A percentile compares a stretch with the other conserved stretches of the same genome.
Evolutionary conservation across 2,113 vertebrate species (phyloP).

Genomic region (Uria lomvia): DNA sequence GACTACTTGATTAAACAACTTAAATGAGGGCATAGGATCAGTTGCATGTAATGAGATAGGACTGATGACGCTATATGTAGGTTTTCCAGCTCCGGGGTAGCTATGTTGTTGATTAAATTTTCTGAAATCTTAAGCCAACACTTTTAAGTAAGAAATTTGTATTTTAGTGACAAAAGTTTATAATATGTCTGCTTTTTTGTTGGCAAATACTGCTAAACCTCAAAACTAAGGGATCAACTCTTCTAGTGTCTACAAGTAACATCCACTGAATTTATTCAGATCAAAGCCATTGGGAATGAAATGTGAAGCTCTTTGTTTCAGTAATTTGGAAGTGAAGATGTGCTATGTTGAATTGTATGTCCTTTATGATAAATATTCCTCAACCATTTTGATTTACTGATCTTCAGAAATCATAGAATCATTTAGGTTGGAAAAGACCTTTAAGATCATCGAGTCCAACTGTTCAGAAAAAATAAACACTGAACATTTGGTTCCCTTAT

Average conservation of each 20-base stretch:
- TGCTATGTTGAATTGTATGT: neutral
- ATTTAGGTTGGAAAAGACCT: neutral
- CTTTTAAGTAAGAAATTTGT: neutral
- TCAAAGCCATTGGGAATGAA: neutral
- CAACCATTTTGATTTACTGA: neutral
- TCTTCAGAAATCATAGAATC: neutral
- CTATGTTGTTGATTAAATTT: neutral
- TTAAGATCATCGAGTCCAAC: neutral
- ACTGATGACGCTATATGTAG: neutral
- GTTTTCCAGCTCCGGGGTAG: neutral
- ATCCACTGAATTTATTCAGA: neutral
- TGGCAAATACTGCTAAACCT: neutral
- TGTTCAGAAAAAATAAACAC: neutral
- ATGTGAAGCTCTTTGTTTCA: neutral
- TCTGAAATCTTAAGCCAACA: neutral
- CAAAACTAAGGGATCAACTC: neutral
- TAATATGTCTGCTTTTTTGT: neutral
- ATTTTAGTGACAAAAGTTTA: neutral
- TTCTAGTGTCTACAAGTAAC: neutral
- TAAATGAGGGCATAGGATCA: rapidly evolving
- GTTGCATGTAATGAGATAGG: neutral
- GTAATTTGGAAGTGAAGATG: neutral
- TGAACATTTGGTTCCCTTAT: neutral
- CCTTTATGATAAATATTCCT: neutral
- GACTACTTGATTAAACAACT: neutral